Base-by-base conservation (phyloP, 2,113 vertebrate species). In the Silurus asotus region DNA sequence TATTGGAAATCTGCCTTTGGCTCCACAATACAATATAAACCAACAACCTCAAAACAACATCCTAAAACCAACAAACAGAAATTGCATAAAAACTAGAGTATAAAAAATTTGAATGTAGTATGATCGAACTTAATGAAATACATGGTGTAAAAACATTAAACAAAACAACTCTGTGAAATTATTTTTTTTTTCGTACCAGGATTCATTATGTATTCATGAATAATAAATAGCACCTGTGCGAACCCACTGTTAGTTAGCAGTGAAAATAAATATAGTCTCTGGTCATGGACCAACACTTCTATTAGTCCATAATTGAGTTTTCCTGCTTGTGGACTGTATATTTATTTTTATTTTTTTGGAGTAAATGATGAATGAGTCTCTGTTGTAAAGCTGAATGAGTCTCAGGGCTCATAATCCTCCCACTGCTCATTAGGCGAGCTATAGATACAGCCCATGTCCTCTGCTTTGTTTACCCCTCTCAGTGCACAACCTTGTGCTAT, bases 341-440 rank as follows among this genome's bases (percentile, higher is more conserved):
- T 56, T 7, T 56, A 3, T 56, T 56, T 56, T 56, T 56, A 1
- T 77, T 69, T 28, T 72, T 19, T 82, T 15, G n/a, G 53, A 67
- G 79, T 88, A 90, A 87, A 87, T 92, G 92, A 93, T 93, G 89
- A 88, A 94, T 93, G 90, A 87, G 17, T 86, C 87, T 89, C 76
- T 89, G 86, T 83, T 85, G 77, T 74, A 65, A 87, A 89, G 83
- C 89, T 88, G 91, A 92, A 89, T 67, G 83, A 90, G 90, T 92
- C 91, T 91, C 86, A 65, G 61, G 28, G 70, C 87, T 88, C 49
- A 74, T 91, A 90, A 92, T 90, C 91, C 90, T 88, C 65, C 49
- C 76, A 59, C 37, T 87, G 61, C 74, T 86, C 74, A 72, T 65
- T 59, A 86, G n/a, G 28, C 45, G 13, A 81, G 90, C 87, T 87